Conservation (phyloP, 2,113 vertebrate species). For the Orthonyx spaldingii region DNA sequence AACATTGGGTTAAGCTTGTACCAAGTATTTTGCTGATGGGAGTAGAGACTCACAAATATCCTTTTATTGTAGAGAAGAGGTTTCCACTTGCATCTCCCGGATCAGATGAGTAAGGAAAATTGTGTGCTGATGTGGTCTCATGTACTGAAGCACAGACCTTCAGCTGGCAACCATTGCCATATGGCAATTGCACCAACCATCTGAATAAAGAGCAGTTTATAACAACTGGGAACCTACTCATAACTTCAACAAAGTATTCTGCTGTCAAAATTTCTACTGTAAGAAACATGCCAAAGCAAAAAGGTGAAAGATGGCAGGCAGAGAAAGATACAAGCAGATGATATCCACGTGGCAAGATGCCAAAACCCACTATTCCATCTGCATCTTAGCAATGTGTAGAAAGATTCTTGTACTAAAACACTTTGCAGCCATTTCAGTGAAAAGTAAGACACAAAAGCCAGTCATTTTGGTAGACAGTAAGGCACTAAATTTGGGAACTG, state of each 20-base stretch:
- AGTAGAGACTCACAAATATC: not conserved
- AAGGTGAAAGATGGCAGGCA: not conserved
- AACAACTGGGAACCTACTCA: not conserved
- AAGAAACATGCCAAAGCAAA: not conserved
- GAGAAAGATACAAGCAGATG: not conserved
- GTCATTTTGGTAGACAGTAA: not conserved
- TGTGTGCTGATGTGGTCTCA: not conserved
- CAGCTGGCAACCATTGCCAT: not conserved
- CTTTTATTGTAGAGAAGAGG: not conserved
- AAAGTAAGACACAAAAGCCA: not conserved
- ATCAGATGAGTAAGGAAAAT: conserved; percentile 21
- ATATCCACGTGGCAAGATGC: not conserved
- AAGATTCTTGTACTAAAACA: not conserved
- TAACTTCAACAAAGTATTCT: not conserved
- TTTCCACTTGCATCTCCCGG: conserved; percentile 1
- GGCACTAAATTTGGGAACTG: not conserved
- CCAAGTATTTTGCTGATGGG: conserved; percentile 14
- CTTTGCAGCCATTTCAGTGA: not conserved
- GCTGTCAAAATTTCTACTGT: not conserved
- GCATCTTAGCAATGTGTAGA: not conserved
- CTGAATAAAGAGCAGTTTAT: not conserved
- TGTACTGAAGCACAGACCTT: not conserved
- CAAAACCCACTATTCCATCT: not conserved
- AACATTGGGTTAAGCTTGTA: not conserved
- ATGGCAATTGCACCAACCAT: not conserved